phyloP scores from a whole-genome alignment of 2,888 invertebrate species.

The Periphyllus acericola region DNA sequence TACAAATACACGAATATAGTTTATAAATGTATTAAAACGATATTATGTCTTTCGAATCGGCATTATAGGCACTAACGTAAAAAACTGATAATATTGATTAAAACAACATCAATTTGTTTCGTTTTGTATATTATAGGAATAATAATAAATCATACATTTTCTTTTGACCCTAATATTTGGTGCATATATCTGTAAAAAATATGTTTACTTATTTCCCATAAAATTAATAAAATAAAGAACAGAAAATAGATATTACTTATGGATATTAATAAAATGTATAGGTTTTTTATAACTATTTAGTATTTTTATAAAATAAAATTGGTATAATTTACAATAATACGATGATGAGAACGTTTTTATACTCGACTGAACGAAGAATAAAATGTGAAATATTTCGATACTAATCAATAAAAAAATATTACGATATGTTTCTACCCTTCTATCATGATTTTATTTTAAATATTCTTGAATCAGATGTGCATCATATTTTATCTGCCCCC shows the following conservation, averaged over 20 bases:
- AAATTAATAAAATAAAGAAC: no score
- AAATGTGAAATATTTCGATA: not conserved
- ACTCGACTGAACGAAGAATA: not conserved
- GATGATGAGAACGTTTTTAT: not conserved
- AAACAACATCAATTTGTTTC: not conserved
- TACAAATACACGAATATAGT: not conserved
- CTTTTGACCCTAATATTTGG: not conserved
- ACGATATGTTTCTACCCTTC: not conserved
- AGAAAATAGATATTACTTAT: no score
- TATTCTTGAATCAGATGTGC: not conserved
- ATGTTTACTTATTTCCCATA: not conserved
- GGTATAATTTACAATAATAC: no score
- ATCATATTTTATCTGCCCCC: not conserved
- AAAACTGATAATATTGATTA: not conserved
- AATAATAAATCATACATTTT: not conserved
- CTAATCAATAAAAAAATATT: conserved; percentile 9
- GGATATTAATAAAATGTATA: no score
- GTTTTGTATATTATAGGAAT: not conserved
- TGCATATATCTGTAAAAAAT: not conserved
- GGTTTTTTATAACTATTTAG: no score
- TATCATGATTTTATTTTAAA: not conserved
- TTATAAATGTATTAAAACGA: not conserved
- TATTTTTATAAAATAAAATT: no score
- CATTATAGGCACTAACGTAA: not conserved
- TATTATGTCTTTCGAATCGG: not conserved